phyloP scores from a whole-genome alignment of 2,888 invertebrate genomes.

The Pseudococcus longispinus region DNA sequence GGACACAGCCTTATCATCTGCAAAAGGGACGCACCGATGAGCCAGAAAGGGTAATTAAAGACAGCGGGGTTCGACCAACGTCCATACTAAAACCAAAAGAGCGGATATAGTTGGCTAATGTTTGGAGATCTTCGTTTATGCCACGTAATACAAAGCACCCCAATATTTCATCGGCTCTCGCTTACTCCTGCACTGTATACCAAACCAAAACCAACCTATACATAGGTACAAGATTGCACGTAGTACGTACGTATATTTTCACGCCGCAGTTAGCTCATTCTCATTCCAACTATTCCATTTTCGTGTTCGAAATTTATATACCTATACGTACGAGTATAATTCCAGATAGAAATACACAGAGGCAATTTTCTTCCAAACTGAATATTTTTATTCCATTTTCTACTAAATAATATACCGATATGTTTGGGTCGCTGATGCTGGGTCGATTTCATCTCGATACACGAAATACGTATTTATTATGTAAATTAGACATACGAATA shows the following conservation, averaged over 20 bases:
- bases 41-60: conserved; percentile 50
- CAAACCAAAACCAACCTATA: neutral
- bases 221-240: neutral
- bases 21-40: conserved; percentile 39
- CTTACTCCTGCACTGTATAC: neutral
- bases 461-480: no score
- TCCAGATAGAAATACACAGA: no score
- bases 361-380: no score
- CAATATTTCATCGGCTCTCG: conserved; percentile 48
- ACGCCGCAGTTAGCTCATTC: neutral
- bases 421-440: no score
- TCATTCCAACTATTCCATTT: neutral
- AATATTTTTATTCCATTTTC: no score
- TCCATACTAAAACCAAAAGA: conserved; percentile 44
- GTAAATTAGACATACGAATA: no score
- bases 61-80: conserved; percentile 41
- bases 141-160: conserved; percentile 44
- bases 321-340: neutral
- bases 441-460: no score
- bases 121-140: conserved; percentile 25
- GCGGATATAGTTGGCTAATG: conserved; percentile 52
- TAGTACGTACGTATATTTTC: neutral
- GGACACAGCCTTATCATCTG: conserved; percentile 42
- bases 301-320: neutral
- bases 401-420: no score